A percentile compares a stretch with the other conserved stretches of the same genome.
Conservation (phyloP, 2,113 vertebrate species). For the Otolemur garnettii region DNA sequence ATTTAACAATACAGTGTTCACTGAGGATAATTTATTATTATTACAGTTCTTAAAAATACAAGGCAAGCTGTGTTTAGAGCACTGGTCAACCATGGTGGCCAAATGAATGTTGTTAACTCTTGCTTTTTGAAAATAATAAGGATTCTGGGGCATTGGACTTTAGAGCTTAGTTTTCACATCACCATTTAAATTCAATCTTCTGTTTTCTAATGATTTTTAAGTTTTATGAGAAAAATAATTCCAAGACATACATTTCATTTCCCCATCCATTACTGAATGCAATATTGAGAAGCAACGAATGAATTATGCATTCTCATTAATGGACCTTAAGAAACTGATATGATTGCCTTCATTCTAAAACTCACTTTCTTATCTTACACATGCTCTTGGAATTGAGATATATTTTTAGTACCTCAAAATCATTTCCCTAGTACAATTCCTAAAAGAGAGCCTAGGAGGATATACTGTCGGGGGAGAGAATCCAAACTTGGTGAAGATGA, state of each 20-base stretch:
- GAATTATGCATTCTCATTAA: not conserved
- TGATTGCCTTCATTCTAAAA: conserved; percentile 24
- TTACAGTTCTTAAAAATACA: not conserved
- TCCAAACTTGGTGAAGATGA: not conserved
- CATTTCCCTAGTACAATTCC: not conserved
- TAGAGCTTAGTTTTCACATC: conserved; percentile 42
- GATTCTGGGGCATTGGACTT: not conserved
- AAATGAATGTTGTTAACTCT: not conserved
- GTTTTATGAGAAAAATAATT: conserved; percentile 33
- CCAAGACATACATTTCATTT: conserved; percentile 47
- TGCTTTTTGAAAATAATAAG: conserved; percentile 30
- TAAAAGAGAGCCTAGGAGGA: not conserved
- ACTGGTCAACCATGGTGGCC: not conserved
- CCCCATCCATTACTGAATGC: not conserved
- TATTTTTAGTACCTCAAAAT: not conserved
- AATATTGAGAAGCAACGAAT: conserved; percentile 58
- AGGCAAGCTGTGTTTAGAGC: not conserved
- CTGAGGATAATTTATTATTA: not conserved
- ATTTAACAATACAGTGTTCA: conserved; percentile 61
- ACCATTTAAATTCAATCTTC: not conserved
- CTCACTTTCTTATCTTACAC: not conserved
- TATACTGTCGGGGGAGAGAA: not conserved
- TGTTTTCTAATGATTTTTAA: not conserved
- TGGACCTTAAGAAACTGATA: not conserved
- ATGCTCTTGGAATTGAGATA: not conserved